Evolutionary conservation across 2,113 vertebrate species (phyloP), one percentile per base, ranked within the genome.

Genomic region (Cettia cetti): DNA sequence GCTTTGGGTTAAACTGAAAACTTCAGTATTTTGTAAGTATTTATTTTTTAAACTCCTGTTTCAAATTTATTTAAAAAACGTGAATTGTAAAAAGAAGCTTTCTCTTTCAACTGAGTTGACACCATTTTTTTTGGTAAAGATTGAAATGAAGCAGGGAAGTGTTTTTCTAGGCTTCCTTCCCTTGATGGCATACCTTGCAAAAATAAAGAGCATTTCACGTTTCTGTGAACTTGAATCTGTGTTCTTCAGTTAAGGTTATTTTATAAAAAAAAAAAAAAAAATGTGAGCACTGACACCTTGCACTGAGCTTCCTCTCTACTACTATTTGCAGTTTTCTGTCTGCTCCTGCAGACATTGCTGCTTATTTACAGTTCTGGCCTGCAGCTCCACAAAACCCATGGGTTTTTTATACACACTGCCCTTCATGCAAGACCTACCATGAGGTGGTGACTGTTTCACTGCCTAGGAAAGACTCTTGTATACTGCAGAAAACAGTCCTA

Each of bases 341-440:
- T 59, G 28, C 4, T 86, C 0, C 66, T 52, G 16, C 4, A 42
- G 47, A 61, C 5, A 2, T 63, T 71, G 24, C 23, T 69, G 11
- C 13, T 64, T 80, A 18, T 28, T 61, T 70, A 42, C 4, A 77
- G 0, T 22, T 68, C 9, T 84, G 47, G 16, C 13, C 33, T 59
- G 15, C 22, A 28, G 13, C 22, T 84, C 33, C 26, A 35, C 21
- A 81, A 86, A 82, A 3, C 4, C 24, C 28, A 16, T 3, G 26
- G 15, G 2, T 3, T 74, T 78, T 66, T 84, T 44, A 13, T 35
- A 9, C 4, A 7, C 0, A 0, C 5, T 74, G 31, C 5, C 26
- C 15, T 64, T 79, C 12, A 11, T 37, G 5, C 56, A 72, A 13
- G 18, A 78, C 35, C 13, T 26, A 33, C 13, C 13, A 21, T 0